phyloP scores from a whole-genome alignment of 2,797 vertebrate genomes.

The Pyrocephalus nanus region DNA sequence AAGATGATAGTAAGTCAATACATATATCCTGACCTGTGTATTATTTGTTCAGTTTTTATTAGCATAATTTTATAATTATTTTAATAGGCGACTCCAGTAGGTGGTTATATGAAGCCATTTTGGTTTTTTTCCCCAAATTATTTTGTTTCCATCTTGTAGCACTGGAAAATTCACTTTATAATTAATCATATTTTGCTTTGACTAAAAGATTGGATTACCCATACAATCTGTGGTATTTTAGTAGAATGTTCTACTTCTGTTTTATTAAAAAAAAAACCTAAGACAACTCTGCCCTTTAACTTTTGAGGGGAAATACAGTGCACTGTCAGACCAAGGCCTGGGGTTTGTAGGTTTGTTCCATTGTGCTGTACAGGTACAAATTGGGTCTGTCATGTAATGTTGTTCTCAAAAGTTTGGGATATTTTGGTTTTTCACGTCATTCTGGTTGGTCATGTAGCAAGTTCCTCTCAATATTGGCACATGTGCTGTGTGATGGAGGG shows the following conservation, averaged over 20 bases:
- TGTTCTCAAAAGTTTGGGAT: slow-evolving; percentile 19
- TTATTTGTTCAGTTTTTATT: slow-evolving; percentile 81
- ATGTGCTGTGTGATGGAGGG: background rate
- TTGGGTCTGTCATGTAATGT: background rate
- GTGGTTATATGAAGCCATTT: slow-evolving; percentile 14
- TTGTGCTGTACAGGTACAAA: slow-evolving; percentile 21
- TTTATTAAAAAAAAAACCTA: background rate
- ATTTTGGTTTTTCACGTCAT: background rate
- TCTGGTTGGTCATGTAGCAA: background rate
- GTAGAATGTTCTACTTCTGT: background rate
- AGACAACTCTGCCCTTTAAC: slow-evolving; percentile 15
- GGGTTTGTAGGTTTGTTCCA: background rate
- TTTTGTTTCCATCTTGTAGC: slow-evolving; percentile 62
- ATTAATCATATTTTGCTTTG: background rate
- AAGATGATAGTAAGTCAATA: slow-evolving; percentile 85
- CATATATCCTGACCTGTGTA: slow-evolving; percentile 83
- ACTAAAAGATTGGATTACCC: slow-evolving; percentile 33
- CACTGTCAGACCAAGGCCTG: background rate
- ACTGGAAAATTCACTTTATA: slow-evolving; percentile 33
- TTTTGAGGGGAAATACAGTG: slow-evolving; percentile 9
- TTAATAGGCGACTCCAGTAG: background rate
- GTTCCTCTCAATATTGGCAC: background rate
- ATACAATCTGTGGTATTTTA: slow-evolving; percentile 46
- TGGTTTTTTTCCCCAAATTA: background rate
- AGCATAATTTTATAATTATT: slow-evolving; percentile 50